Conservation (phyloP, 2,797 vertebrate genomes). For the Pangasius macronema region DNA sequence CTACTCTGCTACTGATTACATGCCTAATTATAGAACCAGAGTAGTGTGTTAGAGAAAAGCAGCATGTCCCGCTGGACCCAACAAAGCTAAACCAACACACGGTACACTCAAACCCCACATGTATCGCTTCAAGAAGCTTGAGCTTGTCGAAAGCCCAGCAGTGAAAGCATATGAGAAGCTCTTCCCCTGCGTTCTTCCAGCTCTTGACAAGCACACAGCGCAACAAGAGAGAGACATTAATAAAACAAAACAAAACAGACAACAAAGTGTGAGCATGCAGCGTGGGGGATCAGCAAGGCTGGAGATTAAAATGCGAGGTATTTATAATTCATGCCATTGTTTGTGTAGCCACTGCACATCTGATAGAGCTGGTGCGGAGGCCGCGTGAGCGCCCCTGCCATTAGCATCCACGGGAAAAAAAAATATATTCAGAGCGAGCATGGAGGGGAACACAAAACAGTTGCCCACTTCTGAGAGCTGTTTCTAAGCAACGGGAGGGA, state of each 20-base stretch:
- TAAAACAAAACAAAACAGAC: constrained; percentile 68
- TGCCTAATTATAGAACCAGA: neutral
- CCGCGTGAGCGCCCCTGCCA: constrained; percentile 52
- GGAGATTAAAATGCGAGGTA: constrained; percentile 65
- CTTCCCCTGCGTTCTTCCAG: neutral
- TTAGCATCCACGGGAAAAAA: constrained; percentile 66
- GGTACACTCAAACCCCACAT: neutral
- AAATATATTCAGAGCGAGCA: constrained; percentile 9
- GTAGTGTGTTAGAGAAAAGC: neutral
- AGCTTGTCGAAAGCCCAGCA: constrained; percentile 34
- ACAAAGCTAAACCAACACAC: neutral
- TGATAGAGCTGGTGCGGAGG: constrained; percentile 68
- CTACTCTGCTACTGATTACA: neutral
- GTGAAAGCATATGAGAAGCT: constrained; percentile 37
- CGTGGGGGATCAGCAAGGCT: constrained; percentile 16
- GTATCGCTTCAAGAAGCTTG: constrained; percentile 6
- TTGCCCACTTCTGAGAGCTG: constrained; percentile 65
- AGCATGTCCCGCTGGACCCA: neutral
- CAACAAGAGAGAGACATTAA: constrained; percentile 63
- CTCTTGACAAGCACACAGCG: neutral
- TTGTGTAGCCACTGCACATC: constrained; percentile 67
- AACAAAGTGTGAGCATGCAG: constrained; percentile 43
- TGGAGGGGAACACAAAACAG: constrained; percentile 65
- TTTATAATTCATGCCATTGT: constrained; percentile 78
- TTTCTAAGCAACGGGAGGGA: constrained; percentile 74